Percentiles rank a stretch among this genome's conserved stretches.
Conservation (phyloP, 2,888 invertebrate genomes). For the Phania funesta region DNA sequence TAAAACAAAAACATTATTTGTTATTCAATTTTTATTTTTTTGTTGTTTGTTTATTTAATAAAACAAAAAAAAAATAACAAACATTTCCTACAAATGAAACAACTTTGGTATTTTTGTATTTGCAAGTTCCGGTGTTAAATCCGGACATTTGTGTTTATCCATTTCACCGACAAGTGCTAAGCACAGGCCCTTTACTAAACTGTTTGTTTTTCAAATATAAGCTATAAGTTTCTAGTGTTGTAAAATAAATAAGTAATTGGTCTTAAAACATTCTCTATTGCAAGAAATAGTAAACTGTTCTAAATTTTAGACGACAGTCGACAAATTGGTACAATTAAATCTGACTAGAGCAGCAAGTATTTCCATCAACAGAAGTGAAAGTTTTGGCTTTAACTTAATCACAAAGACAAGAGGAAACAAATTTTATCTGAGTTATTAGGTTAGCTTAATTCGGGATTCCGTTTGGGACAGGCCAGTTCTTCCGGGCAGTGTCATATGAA, state of each 20-base stretch:
- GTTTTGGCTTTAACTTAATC: no score
- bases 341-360: no score
- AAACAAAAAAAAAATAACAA: slow-evolving; percentile 22
- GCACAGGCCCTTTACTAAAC: slow-evolving; percentile 41
- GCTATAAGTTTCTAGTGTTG: slow-evolving; percentile 20
- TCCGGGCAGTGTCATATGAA: no score
- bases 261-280: not conserved
- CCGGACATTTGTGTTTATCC: slow-evolving; percentile 46
- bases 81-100: slow-evolving; percentile 18
- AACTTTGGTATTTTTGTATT: slow-evolving; percentile 18
- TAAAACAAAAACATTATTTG: slow-evolving; percentile 11
- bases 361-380: no score
- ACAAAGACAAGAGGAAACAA: no score
- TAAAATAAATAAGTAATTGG: not conserved
- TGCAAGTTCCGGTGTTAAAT: slow-evolving; percentile 74
- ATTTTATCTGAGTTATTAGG: no score
- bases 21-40: slow-evolving; percentile 1
- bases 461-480: no score
- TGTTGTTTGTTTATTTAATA: slow-evolving; percentile 43
- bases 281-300: not conserved
- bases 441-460: no score
- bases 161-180: slow-evolving; percentile 62
- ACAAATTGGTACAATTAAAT: no score
- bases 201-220: slow-evolving; percentile 31
- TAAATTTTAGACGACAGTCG: not conserved